These are phyloP conservation scores for Himalopsyche japonica DNA, from an alignment of 2,888 invertebrate genomes.

Conservation along the genomic window DNA sequence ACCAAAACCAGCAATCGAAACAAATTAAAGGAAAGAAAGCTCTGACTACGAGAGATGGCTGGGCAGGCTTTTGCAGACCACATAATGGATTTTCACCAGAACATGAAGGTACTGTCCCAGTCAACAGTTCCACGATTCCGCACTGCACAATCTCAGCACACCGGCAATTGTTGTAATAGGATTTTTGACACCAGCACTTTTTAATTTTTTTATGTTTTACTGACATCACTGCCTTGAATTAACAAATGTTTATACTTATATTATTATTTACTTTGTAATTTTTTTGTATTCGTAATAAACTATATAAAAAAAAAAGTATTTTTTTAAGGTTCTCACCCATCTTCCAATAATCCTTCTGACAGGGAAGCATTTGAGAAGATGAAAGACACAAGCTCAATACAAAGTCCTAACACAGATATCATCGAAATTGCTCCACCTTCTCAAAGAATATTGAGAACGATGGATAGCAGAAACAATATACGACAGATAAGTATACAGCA, in stretches of 20 bases:
- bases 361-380: slow-evolving; percentile 40
- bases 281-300: slow-evolving; percentile 19
- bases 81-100: slow-evolving; percentile 37
- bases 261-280: slow-evolving; percentile 10
- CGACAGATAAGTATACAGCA: slow-evolving; percentile 35
- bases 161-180: slow-evolving; percentile 28
- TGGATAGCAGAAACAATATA: slow-evolving; percentile 40
- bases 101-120: slow-evolving; percentile 38
- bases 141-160: slow-evolving; percentile 40
- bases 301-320: slow-evolving; percentile 28
- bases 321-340: slow-evolving; percentile 40
- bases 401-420: background rate
- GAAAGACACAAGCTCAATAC: background rate
- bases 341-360: slow-evolving; percentile 40
- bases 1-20: background rate
- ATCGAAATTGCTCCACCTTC: slow-evolving; percentile 33
- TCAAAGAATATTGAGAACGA: slow-evolving; percentile 39
- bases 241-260: slow-evolving; percentile 8
- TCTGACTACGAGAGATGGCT: slow-evolving; percentile 40
- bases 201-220: background rate
- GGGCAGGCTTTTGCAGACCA: slow-evolving; percentile 41
- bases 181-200: slow-evolving; percentile 26
- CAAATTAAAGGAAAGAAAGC: slow-evolving; percentile 40
- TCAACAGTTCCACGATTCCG: slow-evolving; percentile 34
- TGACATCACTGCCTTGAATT: slow-evolving; percentile 13